phyloP scores from a whole-genome alignment of 2,888 invertebrate genomes.

The Anoplius nigerrimus region DNA sequence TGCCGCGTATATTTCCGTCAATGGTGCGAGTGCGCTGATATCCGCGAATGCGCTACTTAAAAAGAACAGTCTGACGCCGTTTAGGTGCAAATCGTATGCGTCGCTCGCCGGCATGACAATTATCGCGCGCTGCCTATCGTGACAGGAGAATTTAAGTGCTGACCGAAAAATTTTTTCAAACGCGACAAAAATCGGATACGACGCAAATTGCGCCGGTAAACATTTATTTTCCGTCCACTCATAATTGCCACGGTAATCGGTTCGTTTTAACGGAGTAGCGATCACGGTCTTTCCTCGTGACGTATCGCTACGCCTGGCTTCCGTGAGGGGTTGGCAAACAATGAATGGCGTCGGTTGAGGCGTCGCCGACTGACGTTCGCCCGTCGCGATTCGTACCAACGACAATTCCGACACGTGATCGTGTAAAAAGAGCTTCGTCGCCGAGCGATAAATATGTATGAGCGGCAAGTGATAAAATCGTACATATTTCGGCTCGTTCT shows the following conservation, averaged over 20 bases:
- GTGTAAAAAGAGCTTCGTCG: conserved; percentile 41
- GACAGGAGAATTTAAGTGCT: too few species aligned
- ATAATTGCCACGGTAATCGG: too few species aligned
- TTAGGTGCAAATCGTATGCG: too few species aligned
- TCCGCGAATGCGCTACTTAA: neutral
- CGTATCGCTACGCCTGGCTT: neutral
- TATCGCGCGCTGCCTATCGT: too few species aligned
- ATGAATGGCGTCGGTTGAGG: conserved; percentile 51
- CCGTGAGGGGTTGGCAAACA: neutral
- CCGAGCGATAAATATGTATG: conserved; percentile 53
- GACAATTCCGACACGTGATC: conserved; percentile 31
- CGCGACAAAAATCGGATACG: too few species aligned
- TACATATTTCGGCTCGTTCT: conserved; percentile 39
- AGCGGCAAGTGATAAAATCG: conserved; percentile 57
- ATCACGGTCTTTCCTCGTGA: conserved; percentile 20
- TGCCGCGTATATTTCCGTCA: neutral
- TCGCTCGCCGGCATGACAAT: too few species aligned
- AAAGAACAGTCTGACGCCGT: too few species aligned
- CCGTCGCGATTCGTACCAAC: conserved; percentile 17
- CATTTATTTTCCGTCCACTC: neutral
- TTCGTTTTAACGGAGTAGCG: conserved; percentile 5
- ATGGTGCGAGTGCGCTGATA: neutral
- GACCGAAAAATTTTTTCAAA: too few species aligned
- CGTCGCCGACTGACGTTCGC: conserved; percentile 19
- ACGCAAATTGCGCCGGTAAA: too few species aligned